Base-by-base conservation (phyloP, 2,113 vertebrate genomes). In the Amphilophus citrinellus region DNA sequence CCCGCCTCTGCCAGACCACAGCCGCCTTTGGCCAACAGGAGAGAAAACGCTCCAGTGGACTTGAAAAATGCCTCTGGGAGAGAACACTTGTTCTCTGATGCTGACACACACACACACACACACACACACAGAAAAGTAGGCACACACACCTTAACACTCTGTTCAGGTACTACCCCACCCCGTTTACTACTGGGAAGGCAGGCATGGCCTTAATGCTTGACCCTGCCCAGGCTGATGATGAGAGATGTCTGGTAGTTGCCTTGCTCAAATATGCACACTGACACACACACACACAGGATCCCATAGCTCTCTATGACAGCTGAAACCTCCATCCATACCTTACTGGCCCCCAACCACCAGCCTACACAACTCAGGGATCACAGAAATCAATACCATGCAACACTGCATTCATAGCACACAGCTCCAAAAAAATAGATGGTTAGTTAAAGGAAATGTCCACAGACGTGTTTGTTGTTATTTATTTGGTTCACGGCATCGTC, bases 21-120 rank as follows among this genome's bases (percentile, higher is more conserved):
- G 79, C 77, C 68, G 57, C 86, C 75, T 78, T 84, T 86, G 83
- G 79, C 87, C 87, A 24, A 71, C 80, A 15, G 84, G 62, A 39
- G 79, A 75, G 57, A 83, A 86, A 88, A 95, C 32, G 93, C 91
- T 94, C 89, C 79, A 81, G 76, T 83, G 92, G 89, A 75, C 91
- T 89, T 94, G 93, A 95, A 90, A 93, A 96, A 95, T 94, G 87
- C 75, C 57, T 81, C 58, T n/a, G 87, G 85, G 81, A 88, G 50
- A 82, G 39, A 22, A 32, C 20, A 42, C 87, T 79, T 35, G 65
- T 65, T 80, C 77, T 61, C 65, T 85, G 82, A 88, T 65, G 79
- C 27, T 32, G 53, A 61, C 71, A 56, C 62, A 73, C 60, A 77
- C 62, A 75, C 77, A 56, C 44, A 71, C 24, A 24, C 24, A 24